These are phyloP conservation scores for Dryococelus australis DNA, from an alignment of 2,888 invertebrate genomes.

Conservation along the genomic window DNA sequence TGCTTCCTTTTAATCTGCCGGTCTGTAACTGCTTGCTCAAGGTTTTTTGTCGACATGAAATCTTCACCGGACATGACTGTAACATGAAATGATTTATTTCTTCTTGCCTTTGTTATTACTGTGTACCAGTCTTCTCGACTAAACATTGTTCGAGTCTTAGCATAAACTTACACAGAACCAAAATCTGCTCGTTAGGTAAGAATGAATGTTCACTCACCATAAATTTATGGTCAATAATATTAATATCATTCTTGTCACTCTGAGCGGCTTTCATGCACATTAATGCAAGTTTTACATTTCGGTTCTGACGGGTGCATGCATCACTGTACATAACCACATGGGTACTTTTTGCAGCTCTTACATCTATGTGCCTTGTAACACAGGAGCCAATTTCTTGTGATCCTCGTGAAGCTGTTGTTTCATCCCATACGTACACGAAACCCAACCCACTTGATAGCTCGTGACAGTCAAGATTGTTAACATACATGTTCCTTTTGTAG, in stretches of 20 bases:
- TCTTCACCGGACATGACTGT: neutral
- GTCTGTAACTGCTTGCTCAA: neutral
- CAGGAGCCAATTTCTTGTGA: neutral
- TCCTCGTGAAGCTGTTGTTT: neutral
- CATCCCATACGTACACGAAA: neutral
- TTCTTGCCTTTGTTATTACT: neutral
- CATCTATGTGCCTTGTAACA: neutral
- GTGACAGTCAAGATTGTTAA: constrained; percentile 21
- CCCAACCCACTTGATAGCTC: neutral
- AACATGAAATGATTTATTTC: neutral
- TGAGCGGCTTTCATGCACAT: neutral
- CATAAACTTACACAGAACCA: neutral
- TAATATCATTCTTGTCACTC: neutral
- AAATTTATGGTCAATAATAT: neutral
- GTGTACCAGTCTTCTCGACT: neutral
- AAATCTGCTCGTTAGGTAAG: neutral
- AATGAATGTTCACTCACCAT: neutral
- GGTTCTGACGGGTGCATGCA: neutral
- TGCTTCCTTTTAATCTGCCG: neutral
- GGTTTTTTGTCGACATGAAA: neutral
- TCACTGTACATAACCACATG: constrained; percentile 2
- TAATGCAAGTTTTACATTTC: neutral
- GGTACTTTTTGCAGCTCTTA: neutral
- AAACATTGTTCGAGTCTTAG: neutral
- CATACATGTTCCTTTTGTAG: constrained; percentile 25